Evolutionary conservation across 1,140 invertebrate genomes (phyloP).

Genomic region (Trichogramma pretiosum): DNA sequence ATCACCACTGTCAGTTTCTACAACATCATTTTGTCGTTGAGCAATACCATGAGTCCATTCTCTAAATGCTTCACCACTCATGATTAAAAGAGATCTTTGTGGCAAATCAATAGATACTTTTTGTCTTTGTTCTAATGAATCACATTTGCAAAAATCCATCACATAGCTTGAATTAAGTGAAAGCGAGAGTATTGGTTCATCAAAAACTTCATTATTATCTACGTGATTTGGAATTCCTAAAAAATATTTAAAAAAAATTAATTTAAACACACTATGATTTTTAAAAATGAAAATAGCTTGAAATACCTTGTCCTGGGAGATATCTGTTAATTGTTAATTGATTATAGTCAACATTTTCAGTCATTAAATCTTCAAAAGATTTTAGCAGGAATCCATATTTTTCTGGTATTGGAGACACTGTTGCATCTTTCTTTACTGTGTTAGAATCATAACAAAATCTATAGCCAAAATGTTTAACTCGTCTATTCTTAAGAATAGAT

Average conservation of each 20-base stretch:
- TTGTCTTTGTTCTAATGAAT: too few relatives aligned
- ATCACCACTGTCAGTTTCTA: slow-evolving; percentile 43
- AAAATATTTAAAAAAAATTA: slow-evolving; percentile 26
- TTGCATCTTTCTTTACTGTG: slow-evolving; percentile 67
- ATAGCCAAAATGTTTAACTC: slow-evolving; percentile 89
- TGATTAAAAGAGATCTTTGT: slow-evolving; percentile 70
- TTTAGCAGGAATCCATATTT: slow-evolving; percentile 60
- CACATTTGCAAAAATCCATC: slow-evolving; percentile 76
- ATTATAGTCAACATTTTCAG: slow-evolving; percentile 58
- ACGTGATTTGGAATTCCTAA: slow-evolving; percentile 88
- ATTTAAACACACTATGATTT: too few relatives aligned
- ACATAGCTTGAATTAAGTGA: slow-evolving; percentile 77
- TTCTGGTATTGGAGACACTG: slow-evolving; percentile 62
- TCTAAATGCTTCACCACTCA: slow-evolving; percentile 74
- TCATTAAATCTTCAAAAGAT: slow-evolving; percentile 47
- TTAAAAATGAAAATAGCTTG: slow-evolving; percentile 2
- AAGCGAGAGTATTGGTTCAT: slow-evolving; percentile 78
- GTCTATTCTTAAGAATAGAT: slow-evolving; percentile 67
- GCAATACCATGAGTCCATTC: slow-evolving; percentile 82
- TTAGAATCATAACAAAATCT: slow-evolving; percentile 88
- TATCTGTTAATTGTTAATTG: slow-evolving; percentile 93
- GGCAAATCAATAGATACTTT: slow-evolving; percentile 61
- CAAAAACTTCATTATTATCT: slow-evolving; percentile 91
- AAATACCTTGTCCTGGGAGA: slow-evolving; percentile 75
- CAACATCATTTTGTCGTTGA: slow-evolving; percentile 73